Conservation (phyloP, 2,113 vertebrate genomes). For the Pongo pygmaeus region DNA sequence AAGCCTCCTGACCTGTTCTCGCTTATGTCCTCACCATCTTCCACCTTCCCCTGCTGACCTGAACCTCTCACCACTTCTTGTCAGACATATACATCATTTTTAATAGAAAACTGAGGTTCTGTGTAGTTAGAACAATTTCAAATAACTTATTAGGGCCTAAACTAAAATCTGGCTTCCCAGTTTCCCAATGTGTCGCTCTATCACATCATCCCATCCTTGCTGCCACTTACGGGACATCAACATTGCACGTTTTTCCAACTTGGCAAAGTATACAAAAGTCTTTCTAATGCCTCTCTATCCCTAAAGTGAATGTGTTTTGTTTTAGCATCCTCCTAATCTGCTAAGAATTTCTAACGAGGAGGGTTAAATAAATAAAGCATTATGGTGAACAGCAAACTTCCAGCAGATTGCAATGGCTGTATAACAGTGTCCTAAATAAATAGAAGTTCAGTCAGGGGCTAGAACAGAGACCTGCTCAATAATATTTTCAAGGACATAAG, state of each 20-base stretch:
- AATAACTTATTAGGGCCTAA: no score
- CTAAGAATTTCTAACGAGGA: background rate
- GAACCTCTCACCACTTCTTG: background rate
- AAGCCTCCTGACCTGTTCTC: background rate
- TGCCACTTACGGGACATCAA: background rate
- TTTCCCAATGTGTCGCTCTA: background rate
- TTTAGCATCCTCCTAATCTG: no score
- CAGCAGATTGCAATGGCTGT: background rate
- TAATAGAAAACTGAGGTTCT: background rate
- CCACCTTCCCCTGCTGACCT: background rate
- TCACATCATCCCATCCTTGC: background rate
- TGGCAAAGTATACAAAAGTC: background rate
- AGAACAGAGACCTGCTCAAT: fast-evolving
- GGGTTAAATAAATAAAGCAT: background rate
- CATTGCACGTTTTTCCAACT: background rate
- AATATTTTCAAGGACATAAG: background rate
- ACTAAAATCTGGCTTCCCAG: background rate
- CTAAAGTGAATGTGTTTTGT: background rate
- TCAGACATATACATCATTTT: background rate
- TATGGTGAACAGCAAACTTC: background rate
- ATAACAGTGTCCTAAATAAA: background rate
- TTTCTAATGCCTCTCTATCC: background rate
- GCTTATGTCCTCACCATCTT: fast-evolving
- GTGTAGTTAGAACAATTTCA: background rate
- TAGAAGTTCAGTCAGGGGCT: background rate